These are phyloP conservation scores for Caenorhabditis sp. DNA, from an alignment of 2,888 invertebrate species.

Conservation along the genomic window DNA sequence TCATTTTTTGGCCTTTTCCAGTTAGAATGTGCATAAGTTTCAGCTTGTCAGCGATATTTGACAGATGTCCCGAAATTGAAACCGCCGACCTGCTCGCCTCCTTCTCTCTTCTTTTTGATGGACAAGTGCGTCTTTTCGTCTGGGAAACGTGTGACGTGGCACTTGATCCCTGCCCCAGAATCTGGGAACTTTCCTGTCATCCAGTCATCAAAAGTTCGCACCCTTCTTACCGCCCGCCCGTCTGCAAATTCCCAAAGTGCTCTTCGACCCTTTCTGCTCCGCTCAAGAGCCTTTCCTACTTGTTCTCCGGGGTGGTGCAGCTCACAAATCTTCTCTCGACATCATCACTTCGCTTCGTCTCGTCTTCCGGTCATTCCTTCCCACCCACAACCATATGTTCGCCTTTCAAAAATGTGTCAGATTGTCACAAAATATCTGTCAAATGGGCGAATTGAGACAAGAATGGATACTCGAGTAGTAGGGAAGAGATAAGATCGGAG, in stretches of 20 bases:
- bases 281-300: neutral
- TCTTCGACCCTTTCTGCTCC: neutral
- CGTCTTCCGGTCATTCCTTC: neutral
- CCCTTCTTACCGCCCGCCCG: too few relatives aligned
- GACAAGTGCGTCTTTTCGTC: slow-evolving; percentile 6
- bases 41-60: neutral
- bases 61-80: slow-evolving; percentile 9
- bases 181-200: neutral
- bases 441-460: neutral
- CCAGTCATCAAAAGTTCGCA: too few relatives aligned
- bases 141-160: neutral
- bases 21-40: too few relatives aligned
- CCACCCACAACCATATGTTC: neutral
- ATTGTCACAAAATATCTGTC: slow-evolving; percentile 12
- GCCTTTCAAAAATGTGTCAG: slow-evolving; percentile 1
- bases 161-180: neutral
- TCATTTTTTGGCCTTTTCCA: slow-evolving; percentile 1
- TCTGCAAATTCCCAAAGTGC: neutral
- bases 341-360: too few relatives aligned
- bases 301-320: neutral
- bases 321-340: neutral
- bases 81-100: too few relatives aligned
- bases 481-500: too few relatives aligned
- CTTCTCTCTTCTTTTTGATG: neutral
- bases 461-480: too few relatives aligned